A percentile compares a stretch with the other conserved stretches of the same genome.
These are phyloP conservation scores for Lutraria rhynchaena DNA, from an alignment of 1,140 invertebrate species.

Conservation along the genomic window DNA sequence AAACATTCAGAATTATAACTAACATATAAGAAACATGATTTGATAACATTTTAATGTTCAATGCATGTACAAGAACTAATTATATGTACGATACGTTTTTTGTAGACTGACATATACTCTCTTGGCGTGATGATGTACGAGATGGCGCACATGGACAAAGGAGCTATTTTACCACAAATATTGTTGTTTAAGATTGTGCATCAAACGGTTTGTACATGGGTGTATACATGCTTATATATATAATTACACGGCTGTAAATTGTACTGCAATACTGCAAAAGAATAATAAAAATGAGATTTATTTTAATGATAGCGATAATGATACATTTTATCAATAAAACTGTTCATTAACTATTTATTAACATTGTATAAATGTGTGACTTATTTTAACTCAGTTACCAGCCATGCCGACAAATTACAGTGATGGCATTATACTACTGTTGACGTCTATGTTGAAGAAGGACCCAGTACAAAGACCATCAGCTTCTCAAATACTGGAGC, in stretches of 20 bases:
- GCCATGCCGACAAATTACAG: constrained; percentile 37
- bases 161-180: constrained; percentile 5
- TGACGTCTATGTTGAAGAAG: constrained; percentile 24
- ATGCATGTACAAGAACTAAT: too few relatives aligned
- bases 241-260: not conserved
- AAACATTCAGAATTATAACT: not conserved
- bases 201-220: constrained; percentile 14
- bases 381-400: constrained; percentile 1
- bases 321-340: not conserved
- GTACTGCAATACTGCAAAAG: not conserved
- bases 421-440: constrained; percentile 1
- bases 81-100: not conserved
- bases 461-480: constrained; percentile 15
- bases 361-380: too few relatives aligned
- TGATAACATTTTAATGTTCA: too few relatives aligned
- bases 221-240: not conserved
- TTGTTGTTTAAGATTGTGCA: constrained; percentile 47
- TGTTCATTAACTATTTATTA: not conserved
- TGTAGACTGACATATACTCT: constrained; percentile 49
- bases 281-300: not conserved
- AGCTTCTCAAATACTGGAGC: constrained; percentile 5
- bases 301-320: not conserved
- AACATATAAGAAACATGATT: not conserved
- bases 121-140: constrained; percentile 46
- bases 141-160: constrained; percentile 47